Conservation (phyloP, 92 coral and sea anemone genomes). For the Micromussa lordhowensis region DNA sequence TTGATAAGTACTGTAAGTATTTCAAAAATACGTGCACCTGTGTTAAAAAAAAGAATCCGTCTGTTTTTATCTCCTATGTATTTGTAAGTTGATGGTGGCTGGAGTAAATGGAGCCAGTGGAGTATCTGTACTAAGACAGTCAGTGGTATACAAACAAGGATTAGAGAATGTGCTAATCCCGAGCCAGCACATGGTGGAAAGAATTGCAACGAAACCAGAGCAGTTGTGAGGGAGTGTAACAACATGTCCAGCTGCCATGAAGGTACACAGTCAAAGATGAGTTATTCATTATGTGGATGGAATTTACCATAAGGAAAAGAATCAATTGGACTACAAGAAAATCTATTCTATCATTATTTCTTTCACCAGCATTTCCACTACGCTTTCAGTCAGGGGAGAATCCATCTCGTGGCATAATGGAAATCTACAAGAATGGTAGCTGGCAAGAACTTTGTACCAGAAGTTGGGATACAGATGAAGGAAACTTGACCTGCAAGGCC, state of each 20-base stretch:
- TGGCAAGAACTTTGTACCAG: slow-evolving; percentile 2
- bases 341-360: not conserved
- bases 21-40: no score
- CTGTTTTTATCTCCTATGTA: not conserved
- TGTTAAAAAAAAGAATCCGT: no score
- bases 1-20: no score
- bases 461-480: not conserved
- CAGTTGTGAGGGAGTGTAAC: slow-evolving; percentile 36
- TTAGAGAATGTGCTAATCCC: no score
- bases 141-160: slow-evolving; percentile 19
- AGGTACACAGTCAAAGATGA: not conserved
- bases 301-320: no score
- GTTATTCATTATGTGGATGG: not conserved
- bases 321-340: no score
- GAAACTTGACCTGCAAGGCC: not conserved
- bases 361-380: not conserved
- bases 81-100: slow-evolving; percentile 1
- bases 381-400: not conserved
- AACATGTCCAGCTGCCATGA: slow-evolving; percentile 8
- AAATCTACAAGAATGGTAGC: not conserved
- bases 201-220: slow-evolving; percentile 34
- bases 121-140: slow-evolving; percentile 19
- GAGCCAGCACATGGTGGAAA: no score
- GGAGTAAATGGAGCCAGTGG: slow-evolving; percentile 5
- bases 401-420: slow-evolving; percentile 1